Evolutionary conservation across 2,113 vertebrate species (phyloP), one percentile per base, ranked within the genome.

Genomic region (Oncorhynchus clarkii): DNA sequence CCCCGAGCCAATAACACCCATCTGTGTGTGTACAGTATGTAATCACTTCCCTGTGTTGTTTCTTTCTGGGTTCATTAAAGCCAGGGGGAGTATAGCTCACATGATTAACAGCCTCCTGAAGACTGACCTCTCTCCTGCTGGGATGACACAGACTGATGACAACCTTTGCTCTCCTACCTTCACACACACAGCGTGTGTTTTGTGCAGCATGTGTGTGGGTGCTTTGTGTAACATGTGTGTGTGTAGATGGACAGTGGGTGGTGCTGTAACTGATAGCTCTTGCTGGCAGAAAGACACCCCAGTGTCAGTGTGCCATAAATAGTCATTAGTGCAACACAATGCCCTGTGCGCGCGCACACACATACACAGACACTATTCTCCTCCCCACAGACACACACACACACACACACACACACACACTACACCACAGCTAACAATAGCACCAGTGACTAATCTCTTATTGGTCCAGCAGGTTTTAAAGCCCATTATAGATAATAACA

Each of bases 1-100:
- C 83, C 74, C 87, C 85, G 78, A 81, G 70, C 51, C 72, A 92
- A 89, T 76, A 83, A 88, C 79, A 76, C 84, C 91, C 93, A 93
- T 93, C 93, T 93, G 93, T 85, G 64, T 27, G 24, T 66, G 14
- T 54, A 45, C 39, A 45, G 51, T 16, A 54, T 54, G 51, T 18
- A 18, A 16, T 16, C 13, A 54, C 51, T 14, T 54, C 51, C 60
- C 60, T 13, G 20, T n/a, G 60, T 26, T 26, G n/a, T 26, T 9
- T n/a, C 60, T 7, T 18, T 5, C 16, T 20, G 34, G 29, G 31
- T 27, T 69, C 31, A 9, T 45, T 45, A 45, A 45, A 69, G 16
- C 29, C 34, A 45, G 29, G 26, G 67, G 34, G 67, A 69, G n/a
- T 22, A 26, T 34, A 48, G 26, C 6, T 22, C 18, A 9, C 34